Evolutionary conservation across 1,140 invertebrate genomes (phyloP), one percentile per base, ranked within the genome.

Genomic region (Euwallacea fornicatus): DNA sequence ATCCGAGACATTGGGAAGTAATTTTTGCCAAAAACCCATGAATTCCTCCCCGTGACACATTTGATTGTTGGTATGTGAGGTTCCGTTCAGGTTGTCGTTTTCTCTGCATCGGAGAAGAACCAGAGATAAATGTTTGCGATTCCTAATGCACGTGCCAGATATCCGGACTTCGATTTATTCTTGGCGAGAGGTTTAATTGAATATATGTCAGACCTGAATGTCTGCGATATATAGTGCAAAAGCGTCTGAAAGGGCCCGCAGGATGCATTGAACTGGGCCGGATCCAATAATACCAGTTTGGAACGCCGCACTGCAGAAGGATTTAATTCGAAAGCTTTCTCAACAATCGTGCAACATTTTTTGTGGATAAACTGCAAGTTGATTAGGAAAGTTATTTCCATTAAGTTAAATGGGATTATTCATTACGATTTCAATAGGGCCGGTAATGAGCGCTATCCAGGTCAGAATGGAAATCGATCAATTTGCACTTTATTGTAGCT

Each of bases 191-290:
- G 13, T 59, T 70, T 70, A 70, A 70, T 70, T 70, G 69, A 70
- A 70, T 70, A 70, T 70, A 70, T 70, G 69, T 65, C 69, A 64
- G 69, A 70, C 61, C 62, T 70, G 62, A 70, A 70, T 70, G 67
- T 69, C 67, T 68, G 69, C 69, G 69, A 60, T 61, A 60, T 61
- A 65, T 65, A 70, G 69, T 65, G 69, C 53, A 70, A 70, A 70
- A 63, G 15, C 50, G 44, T 21, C 63, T 66, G 63, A 66, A 66
- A 66, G 54, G 42, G 53, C 13, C 65, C 33, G 54, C 53, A 58
- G 65, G 43, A 66, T 66, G 65, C 65, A 66, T 66, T 66, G 65
- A 66, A 66, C 65, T 58, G 54, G 65, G n/a, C 50, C 33, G 63
- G 63, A 41, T 66, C 65, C 65, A 66, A 66, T 66, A 66, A 44